Base-by-base conservation (phyloP, 1,140 invertebrate genomes). In the Drosophila saltans region DNA sequence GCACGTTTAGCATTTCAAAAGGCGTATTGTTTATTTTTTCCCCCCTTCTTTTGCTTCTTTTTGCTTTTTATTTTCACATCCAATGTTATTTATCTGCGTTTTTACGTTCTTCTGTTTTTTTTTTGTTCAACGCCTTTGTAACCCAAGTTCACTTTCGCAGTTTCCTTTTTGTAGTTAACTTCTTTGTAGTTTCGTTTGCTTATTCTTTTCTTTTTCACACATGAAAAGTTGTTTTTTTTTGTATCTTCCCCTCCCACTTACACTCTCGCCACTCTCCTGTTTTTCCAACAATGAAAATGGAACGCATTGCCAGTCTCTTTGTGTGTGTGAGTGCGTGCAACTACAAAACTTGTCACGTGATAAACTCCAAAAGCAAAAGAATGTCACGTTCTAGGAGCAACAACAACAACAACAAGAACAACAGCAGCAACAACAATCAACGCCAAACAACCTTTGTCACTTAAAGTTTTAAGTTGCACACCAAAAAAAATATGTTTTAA, bases 1-100 rank as follows among this genome's bases (percentile, higher is more conserved):
- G 39, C 71, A 84, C 84, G 83, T 88, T 88, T 88, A 88, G 83
- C 83, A 88, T 88, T 88, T 88, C 83, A 88, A 88, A 88, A 89
- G 83, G 84, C 84, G 80, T 84, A 80, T 88, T 88, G 84, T 88
- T 88, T 89, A 75, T 89, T 84, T 74, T 83, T 66, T 43, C 41
- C 48, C 30, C 7, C 41, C 55, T 69, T 52, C 60, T 30, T 7
- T 16, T 8, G 21, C 45, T 26, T 9, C 39, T 9, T 41, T 67
- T 63, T 56, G 43, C 70, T 77, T 52, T 61, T 63, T 73, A 58
- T 77, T 71, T 88, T 72, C 80, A 66, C 80, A 80, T 80, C 70
- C 69, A 86, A 88, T 89, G 77, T 84, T 88, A 84, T 88, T 88
- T 88, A 89, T 89, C 80, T 89, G 80, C 63, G 66, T 73, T 76